Evolutionary conservation across 1,140 invertebrate genomes (phyloP), one percentile per base, ranked within the genome.

Genomic region (Calephelis virginiensis): DNA sequence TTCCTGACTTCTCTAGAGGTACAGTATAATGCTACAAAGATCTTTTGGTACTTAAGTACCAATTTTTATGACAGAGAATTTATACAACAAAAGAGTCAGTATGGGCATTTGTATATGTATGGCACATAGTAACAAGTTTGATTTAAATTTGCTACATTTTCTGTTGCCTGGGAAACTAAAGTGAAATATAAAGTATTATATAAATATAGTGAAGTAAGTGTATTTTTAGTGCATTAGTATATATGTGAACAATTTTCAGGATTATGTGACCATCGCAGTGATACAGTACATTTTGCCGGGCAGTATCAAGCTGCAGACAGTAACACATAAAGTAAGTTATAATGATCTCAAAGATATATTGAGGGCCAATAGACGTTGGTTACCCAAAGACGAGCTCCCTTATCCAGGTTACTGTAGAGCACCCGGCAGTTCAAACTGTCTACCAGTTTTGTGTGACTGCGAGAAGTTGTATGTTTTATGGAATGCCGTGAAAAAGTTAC

Each of bases 351-450:
- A 17, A 14, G 63, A 65, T 38, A 38, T 37, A 40, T 37, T 48
- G 13, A 38, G 37, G 60, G 10, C 61, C 14, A 73, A 80, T 1
- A 78, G 87, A 63, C 71, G 82, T 68, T 89, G 86, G 83, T 62
- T 87, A 0, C 82, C 76, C 48, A 74, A 69, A 62, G 69, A 74
- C 8, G 86, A 90, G 75, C 69, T 74, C 0, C 88, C 88, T 0
- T 90, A 77, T 50, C 88, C 88, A 7, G 88, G 88, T 0, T 90
- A 90, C 67, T 90, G 88, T 40, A 77, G 88, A 45, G 76, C 80
- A 1, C 88, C 88, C 0, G 85, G 82, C 0, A 80, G 77, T 37
- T 64, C 40, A 6, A 38, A 50, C 11, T 90, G 88, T 47, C 28
- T 79, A 7, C 82, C 82, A n/a, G 56, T 74, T n/a, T 71, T 90